A percentile compares a stretch with the other conserved stretches of the same genome.
phyloP scores from a whole-genome alignment of 2,797 vertebrate genomes.

The Pipistrellus kuhlii region DNA sequence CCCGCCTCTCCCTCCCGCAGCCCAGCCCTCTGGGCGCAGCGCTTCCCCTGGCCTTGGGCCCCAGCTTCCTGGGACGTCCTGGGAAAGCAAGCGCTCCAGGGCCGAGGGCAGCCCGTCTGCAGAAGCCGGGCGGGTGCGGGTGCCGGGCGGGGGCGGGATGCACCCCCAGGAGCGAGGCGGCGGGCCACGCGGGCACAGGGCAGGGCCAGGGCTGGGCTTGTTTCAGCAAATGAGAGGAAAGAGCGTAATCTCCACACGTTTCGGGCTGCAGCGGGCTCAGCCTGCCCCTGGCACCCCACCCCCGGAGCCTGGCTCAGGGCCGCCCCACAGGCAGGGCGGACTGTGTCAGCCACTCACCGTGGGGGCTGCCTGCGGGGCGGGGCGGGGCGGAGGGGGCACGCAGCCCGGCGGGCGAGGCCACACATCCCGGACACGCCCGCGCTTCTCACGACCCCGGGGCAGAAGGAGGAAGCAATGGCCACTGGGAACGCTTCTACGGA shows the following conservation, averaged over 20 bases:
- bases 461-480: background rate
- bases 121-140: background rate
- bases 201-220: fast-evolving
- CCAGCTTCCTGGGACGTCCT: background rate
- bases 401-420: too few relatives aligned
- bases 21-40: fast-evolving
- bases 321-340: fast-evolving
- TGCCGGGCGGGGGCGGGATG: background rate
- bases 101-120: background rate
- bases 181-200: fast-evolving
- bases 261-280: fast-evolving
- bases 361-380: fast-evolving
- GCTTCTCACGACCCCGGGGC: fast-evolving
- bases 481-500: fast-evolving
- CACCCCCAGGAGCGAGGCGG: background rate
- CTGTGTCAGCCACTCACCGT: fast-evolving
- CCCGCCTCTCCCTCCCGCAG: too few relatives aligned
- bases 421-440: fast-evolving
- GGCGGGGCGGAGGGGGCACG: fast-evolving
- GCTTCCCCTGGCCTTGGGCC: background rate
- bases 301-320: too few relatives aligned
- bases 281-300: fast-evolving
- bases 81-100: background rate
- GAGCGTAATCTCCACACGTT: fast-evolving
- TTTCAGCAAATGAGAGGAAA: background rate